A percentile compares a stretch with the other conserved stretches of the same genome.
These are phyloP conservation scores for Acestrorhynchus altus DNA, from an alignment of 2,797 vertebrate species.

Conservation along the genomic window DNA sequence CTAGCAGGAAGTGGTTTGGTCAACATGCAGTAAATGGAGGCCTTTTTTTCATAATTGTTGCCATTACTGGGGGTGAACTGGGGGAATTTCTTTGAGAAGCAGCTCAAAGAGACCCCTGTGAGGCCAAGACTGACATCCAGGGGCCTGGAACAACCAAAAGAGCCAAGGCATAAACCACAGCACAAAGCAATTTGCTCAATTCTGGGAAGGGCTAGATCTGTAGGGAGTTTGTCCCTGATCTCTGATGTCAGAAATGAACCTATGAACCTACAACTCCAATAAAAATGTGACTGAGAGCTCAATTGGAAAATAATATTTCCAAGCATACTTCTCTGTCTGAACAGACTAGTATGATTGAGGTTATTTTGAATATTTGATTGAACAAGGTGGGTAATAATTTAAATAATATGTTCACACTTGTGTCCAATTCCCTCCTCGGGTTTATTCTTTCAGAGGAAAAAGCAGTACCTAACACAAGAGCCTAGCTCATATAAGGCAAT, in stretches of 20 bases:
- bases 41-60: constrained; percentile 52
- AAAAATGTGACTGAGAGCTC: too few relatives aligned
- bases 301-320: too few relatives aligned
- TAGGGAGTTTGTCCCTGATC: not conserved
- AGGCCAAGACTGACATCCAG: constrained; percentile 62
- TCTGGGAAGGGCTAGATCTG: not conserved
- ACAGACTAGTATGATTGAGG: too few relatives aligned
- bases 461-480: too few relatives aligned
- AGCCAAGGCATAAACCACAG: constrained; percentile 16
- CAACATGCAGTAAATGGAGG: constrained; percentile 68
- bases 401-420: too few relatives aligned
- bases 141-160: constrained; percentile 66
- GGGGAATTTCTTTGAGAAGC: constrained; percentile 63
- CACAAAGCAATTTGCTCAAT: constrained; percentile 18
- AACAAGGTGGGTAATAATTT: too few relatives aligned
- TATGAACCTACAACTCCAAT: not conserved
- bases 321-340: too few relatives aligned
- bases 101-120: constrained; percentile 73
- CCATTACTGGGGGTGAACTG: constrained; percentile 57
- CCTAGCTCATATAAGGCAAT: too few relatives aligned
- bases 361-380: too few relatives aligned
- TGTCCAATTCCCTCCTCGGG: too few relatives aligned
- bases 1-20: constrained; percentile 75
- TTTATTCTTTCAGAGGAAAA: too few relatives aligned
- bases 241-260: not conserved